Evolutionary conservation across 2,797 vertebrate species (phyloP), one percentile per base, ranked within the genome.

Genomic region (Sebastes umbrosus): DNA sequence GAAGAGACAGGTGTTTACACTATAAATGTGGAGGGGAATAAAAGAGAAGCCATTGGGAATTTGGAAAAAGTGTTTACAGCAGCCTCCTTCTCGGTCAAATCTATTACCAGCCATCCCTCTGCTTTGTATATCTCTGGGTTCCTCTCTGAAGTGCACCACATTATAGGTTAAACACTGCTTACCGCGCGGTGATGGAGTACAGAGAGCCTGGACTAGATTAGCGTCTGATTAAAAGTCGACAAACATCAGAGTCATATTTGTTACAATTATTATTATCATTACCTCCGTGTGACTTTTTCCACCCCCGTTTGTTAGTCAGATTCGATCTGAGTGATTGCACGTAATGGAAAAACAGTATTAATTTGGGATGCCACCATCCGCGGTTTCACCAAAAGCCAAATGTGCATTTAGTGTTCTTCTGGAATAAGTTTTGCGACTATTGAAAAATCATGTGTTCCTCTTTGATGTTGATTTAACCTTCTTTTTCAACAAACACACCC

Each of bases 61-160:
- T 66, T 64, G 71, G 71, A 85, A 84, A 75, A 4, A 3, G 31
- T 91, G 89, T 93, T 93, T 90, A 90, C 76, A 69, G 83, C 79
- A 14, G 71, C 59, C 32, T 27, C 25, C n/a, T 50, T 20, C 75
- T 64, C 74, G 3, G n/a, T 85, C 82, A 82, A 16, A 88, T 85
- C 65, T 71, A 84, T 88, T 57, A 76, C 46, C 85, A 36, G 79
- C 6, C 82, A 69, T 78, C 64, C 43, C 14, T 78, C 63, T 65
- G 24, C 68, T 85, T 72, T 78, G 69, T 86, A 69, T 84, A 84
- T 68, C 70, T 83, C 74, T 36, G 69, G 57, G 34, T 66, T 68
- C 58, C 39, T 68, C 80, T 84, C 63, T 77, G 36, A 86, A 69
- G 82, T 80, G 79, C 78, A 14, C 16, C 50, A 32, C 69, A 18